Base-by-base conservation (phyloP, 23 tunicate species). In the Halocynthia aurantium region DNA sequence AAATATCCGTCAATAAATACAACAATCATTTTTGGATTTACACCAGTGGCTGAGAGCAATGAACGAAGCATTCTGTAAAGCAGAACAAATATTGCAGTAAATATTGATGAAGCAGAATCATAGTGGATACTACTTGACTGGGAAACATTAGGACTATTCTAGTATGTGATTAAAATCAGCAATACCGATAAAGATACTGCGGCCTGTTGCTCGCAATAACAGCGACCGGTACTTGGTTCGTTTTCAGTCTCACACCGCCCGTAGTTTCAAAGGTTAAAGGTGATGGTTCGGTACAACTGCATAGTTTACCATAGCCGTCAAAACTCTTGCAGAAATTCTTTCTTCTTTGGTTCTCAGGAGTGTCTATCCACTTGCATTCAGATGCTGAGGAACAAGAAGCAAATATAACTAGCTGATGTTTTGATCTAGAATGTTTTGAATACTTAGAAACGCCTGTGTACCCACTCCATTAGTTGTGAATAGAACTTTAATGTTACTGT, bases 1-100 rank as follows among this genome's bases (percentile, higher is more conserved):
- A 78, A 86, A 65, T 78, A 75, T 5, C 99, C 99, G 69, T 94
- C 99, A 76, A 94, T 88, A 64, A 84, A 89, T 7, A 94, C 99
- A 11, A 75, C 68, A 18, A 88, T 78, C 31, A 61, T 77, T 13
- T 81, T 74, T 52, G 77, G 85, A 63, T 94, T 88, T 0, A 73
- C 96, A 50, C 99, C 99, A 11, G 52, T 15, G 9, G 94, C 91
- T 19, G 80, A 61, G 8, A 93, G 55, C 57, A 92, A 49, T 21
- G 98, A 72, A n/a, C 53, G 52, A 12, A 92, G 78, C 88, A 84
- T 89, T 62, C 96, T 78, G 61, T 70, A 71, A 71, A 56, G 17
- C 15, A 77, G 12, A 67, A 67, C 2, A 60, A 15, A 17, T 17
- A 60, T 17, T 60, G 44, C 44, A 31, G 44, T 60, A 0, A 15